Base-by-base conservation (phyloP, 37 sponge, comb jelly and placozoan genomes). In the Agelas oroides region DNA sequence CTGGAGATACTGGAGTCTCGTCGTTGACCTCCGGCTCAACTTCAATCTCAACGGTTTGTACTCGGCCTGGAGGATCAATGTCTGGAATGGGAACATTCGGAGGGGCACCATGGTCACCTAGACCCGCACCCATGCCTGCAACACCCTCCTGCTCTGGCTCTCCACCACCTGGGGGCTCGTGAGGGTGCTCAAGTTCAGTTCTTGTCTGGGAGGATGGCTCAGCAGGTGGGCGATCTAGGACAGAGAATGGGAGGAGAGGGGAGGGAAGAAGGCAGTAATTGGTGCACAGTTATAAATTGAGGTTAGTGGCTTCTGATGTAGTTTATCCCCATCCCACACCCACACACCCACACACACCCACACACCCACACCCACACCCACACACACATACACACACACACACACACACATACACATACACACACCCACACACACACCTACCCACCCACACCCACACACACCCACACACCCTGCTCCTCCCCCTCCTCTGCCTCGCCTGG, bases 1-100 rank as follows among this genome's bases (percentile, higher is more conserved):
- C n/a, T 25, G 27, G 62, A 14, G 27, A 14, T 5, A 61, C 69
- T 2, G 32, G 69, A 2, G 20, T 32, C 27, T 34, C 76, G 15
- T 33, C 73, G 16, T 38, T 41, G 1, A 24, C 31, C 0, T 72
- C 32, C 25, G 78, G 84, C 54, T 87, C 84, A 5, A 92, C 73
- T 57, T 92, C 92, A 53, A 92, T 84, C 58, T 87, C 75, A 37
- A 87, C 92, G 14, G 74, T 87, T 46, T 84, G 81, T 6, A 78
- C 62, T n/a, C 28, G 36, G 3, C 64, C 72, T 14, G 76, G 65
- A 20, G 83, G 71, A 11, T 71, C 69, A n/a, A 89, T 76, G 55
- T 89, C 84, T 25, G 83, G 46, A 46, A 46, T 46, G 46, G 46
- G 46, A 46, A 46, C 46, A 46, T 46, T 46, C 3, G 46, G 46